These are phyloP conservation scores for Hephaestus fuliginosus DNA, from an alignment of 2,797 vertebrate genomes.

Conservation along the genomic window DNA sequence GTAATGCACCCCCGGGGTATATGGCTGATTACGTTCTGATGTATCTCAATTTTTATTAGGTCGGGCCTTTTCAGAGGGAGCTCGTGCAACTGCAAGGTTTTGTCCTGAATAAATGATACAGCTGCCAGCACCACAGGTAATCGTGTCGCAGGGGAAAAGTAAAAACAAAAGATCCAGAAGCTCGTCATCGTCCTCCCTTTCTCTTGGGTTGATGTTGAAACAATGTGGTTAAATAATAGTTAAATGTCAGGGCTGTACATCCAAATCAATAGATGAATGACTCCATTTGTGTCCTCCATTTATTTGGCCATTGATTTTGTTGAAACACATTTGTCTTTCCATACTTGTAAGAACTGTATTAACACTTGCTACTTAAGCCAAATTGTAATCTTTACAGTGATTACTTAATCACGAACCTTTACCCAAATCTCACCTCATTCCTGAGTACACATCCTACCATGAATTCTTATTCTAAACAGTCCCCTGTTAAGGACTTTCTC, in stretches of 20 bases:
- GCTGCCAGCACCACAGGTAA: neutral
- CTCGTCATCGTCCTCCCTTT: neutral
- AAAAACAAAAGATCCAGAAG: neutral
- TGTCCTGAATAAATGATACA: neutral
- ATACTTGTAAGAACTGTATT: neutral
- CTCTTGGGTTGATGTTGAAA: conserved; percentile 9
- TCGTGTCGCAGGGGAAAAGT: neutral
- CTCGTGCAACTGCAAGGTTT: neutral
- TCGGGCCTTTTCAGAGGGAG: conserved; percentile 14
- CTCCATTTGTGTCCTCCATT: neutral
- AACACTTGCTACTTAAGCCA: no score
- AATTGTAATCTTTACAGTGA: neutral
- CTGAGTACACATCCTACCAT: neutral
- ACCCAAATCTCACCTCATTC: neutral
- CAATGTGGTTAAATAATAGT: neutral
- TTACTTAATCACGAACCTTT: neutral
- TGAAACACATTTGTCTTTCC: neutral
- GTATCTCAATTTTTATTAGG: conserved; percentile 44
- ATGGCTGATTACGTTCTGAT: conserved; percentile 51
- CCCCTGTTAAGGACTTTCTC: neutral
- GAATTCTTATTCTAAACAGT: neutral
- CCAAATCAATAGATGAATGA: neutral
- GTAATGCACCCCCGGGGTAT: conserved; percentile 37
- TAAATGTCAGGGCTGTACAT: neutral
- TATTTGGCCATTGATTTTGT: neutral